Base-by-base conservation (phyloP, 2,797 vertebrate species). In the Galagoides demidoff region DNA sequence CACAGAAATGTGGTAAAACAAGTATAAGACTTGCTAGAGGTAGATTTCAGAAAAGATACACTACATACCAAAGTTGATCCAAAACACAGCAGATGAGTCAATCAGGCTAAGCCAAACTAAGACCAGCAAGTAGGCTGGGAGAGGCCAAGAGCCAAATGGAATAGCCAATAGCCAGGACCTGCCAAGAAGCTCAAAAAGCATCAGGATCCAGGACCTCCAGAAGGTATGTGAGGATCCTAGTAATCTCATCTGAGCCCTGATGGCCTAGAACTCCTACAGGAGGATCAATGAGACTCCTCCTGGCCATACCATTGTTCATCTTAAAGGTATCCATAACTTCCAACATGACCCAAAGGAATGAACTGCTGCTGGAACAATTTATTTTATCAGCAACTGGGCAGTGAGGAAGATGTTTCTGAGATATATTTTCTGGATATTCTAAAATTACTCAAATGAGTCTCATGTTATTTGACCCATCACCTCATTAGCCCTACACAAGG, bases 321-420 rank as follows among this genome's bases (percentile, higher is more conserved):
- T 92, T 59, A 95, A 66, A 87, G 25, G 4, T 31, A 85, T 61
- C 49, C 27, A 23, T 37, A 79, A 23, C 59, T 95, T 81, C 68
- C 64, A 79, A 76, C 19, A 7, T 61, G 66, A 77, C 55, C 12
- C 76, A 95, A 89, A 95, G 13, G 71, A 85, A 89, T 91, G 29
- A 85, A 73, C 29, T 70, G 19, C 52, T 88, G 43, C n/a, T 20
- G 11, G 9, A 34, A 63, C 49, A 59, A 39, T 79, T 71, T 64
- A 27, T 37, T 77, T 52, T 7, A 82, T 12, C 45, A 92, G 74
- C 73, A 90, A 66, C 22, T 82, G 37, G 61, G 86, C 55, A 43
- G 10, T 5, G 19, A 13, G 19, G 27, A 34, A 84, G 34, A 31
- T 37, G 71, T 22, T 83, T 79, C 31, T 86, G 63, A 93, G 39